Conservation (phyloP, 2,888 invertebrate genomes). For the Ametastegia equiseti region DNA sequence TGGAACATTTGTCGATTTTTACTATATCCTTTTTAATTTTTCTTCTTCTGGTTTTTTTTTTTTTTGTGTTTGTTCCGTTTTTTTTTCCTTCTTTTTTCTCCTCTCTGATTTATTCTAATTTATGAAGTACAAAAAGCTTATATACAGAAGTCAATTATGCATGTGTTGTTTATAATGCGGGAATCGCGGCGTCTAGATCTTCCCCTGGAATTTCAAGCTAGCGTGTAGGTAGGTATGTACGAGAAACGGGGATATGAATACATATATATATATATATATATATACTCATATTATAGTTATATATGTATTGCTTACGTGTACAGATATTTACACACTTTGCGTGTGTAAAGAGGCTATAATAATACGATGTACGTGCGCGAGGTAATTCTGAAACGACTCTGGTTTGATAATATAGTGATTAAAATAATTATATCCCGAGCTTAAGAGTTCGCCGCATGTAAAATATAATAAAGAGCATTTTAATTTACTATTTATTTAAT, state of each 20-base stretch:
- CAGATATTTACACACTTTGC: background rate
- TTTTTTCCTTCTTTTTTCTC: background rate
- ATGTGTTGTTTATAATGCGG: background rate
- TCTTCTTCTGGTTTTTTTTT: background rate
- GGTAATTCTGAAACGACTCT: conserved; percentile 23
- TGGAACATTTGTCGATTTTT: background rate
- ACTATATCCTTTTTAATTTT: background rate
- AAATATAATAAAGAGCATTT: conserved; percentile 23
- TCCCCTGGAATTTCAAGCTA: conserved; percentile 1
- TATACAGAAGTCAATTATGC: background rate
- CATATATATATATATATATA: background rate
- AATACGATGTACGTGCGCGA: conserved; percentile 7
- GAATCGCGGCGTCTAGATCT: conserved; percentile 24
- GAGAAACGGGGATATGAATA: background rate
- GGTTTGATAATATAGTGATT: conserved; percentile 44
- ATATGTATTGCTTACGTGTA: background rate
- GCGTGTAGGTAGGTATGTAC: background rate
- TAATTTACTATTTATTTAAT: conserved; percentile 8
- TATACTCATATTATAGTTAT: background rate
- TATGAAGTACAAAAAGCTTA: background rate
- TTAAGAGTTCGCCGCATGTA: conserved; percentile 3
- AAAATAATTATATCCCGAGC: conserved; percentile 38
- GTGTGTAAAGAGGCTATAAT: conserved; percentile 16
- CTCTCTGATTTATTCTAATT: background rate
- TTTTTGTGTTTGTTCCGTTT: too few relatives aligned